Percentiles rank a stretch among this genome's conserved stretches.
Evolutionary conservation across 2,888 invertebrate genomes (phyloP).

Genomic region (Phyllotreta striolata): DNA sequence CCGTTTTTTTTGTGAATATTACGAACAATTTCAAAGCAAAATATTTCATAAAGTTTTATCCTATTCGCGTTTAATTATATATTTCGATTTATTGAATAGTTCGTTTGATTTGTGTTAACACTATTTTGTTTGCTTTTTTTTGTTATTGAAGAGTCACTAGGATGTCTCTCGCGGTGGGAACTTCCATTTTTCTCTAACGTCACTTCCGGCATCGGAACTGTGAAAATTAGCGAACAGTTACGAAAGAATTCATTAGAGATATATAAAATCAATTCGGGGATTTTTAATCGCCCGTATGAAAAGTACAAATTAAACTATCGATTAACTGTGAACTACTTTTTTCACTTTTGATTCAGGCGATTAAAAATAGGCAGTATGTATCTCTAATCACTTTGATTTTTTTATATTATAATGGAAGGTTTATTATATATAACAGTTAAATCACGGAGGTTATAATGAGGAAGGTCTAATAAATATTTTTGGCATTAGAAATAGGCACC

Average conservation of each 20-base stretch:
- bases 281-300: too few relatives aligned
- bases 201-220: constrained; percentile 54
- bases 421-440: constrained; percentile 14
- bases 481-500: constrained; percentile 2
- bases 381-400: background rate
- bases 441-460: constrained; percentile 1
- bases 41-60: constrained; percentile 45
- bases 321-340: background rate
- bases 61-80: constrained; percentile 42
- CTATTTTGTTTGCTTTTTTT: constrained; percentile 23
- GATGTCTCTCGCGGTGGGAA: constrained; percentile 59
- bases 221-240: constrained; percentile 45
- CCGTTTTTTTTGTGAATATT: constrained; percentile 39
- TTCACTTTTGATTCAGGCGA: background rate
- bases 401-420: constrained; percentile 15
- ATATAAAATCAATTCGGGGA: constrained; percentile 18
- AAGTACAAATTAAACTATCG: too few relatives aligned
- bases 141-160: constrained; percentile 49
- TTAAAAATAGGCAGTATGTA: too few relatives aligned
- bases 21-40: constrained; percentile 44
- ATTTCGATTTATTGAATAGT: constrained; percentile 40
- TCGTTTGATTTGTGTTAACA: constrained; percentile 48
- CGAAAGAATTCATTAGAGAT: background rate
- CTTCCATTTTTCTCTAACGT: constrained; percentile 58
- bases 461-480: constrained; percentile 13